phyloP scores from a whole-genome alignment of 2,113 vertebrate species.

The Callaeas wilsoni region DNA sequence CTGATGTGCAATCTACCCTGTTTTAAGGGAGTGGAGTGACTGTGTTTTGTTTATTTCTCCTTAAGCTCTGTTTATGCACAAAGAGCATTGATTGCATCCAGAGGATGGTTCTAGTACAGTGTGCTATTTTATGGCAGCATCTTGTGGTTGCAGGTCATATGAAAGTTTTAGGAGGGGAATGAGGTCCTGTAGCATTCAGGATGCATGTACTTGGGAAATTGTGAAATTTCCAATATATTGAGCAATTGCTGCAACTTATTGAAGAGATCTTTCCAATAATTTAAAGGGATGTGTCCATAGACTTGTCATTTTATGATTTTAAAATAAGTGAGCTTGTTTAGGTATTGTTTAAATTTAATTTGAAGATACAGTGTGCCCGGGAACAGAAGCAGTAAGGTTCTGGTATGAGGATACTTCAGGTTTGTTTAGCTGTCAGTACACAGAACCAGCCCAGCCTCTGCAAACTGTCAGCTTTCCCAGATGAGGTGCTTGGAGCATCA shows the following conservation, averaged over 20 bases:
- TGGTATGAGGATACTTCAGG: neutral
- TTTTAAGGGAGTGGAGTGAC: neutral
- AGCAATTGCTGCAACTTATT: neutral
- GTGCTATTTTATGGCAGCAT: neutral
- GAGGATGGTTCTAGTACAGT: neutral
- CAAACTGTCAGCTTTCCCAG: neutral
- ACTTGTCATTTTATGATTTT: conserved; percentile 4
- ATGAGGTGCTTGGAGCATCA: neutral
- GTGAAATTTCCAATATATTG: neutral
- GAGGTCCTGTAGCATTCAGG: neutral
- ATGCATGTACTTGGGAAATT: conserved; percentile 1
- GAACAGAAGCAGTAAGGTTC: neutral
- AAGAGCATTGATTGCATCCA: neutral
- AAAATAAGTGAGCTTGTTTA: neutral
- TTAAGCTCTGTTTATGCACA: conserved; percentile 1
- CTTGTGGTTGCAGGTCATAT: neutral
- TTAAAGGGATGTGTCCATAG: neutral
- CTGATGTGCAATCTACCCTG: neutral
- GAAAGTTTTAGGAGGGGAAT: neutral
- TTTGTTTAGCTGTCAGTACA: neutral
- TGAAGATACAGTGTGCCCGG: neutral
- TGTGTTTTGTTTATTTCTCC: neutral
- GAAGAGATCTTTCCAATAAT: conserved; percentile 22
- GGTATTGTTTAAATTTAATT: neutral
- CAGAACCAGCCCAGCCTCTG: neutral